phyloP scores from a whole-genome alignment of 2,113 vertebrate species.

The Ahaetulla prasina region DNA sequence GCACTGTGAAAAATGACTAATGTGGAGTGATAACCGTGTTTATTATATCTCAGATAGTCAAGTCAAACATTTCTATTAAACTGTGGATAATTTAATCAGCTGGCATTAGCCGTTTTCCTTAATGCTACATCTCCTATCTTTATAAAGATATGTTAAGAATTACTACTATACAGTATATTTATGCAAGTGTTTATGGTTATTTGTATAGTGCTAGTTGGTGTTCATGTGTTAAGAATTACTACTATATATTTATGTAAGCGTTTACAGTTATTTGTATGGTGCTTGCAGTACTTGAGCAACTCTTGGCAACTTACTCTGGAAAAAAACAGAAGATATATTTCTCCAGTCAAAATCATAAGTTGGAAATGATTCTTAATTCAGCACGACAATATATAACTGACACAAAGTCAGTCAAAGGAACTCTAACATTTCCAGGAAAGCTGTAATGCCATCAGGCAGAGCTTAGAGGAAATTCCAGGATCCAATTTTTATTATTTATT shows the following conservation, averaged over 20 bases:
- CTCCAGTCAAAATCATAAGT: neutral
- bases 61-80: neutral
- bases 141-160: neutral
- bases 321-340: neutral
- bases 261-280: neutral
- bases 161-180: neutral
- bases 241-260: neutral
- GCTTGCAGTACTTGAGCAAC: neutral
- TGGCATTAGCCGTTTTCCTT: neutral
- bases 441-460: neutral
- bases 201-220: neutral
- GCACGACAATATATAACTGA: neutral
- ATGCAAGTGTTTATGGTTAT: neutral
- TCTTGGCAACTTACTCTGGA: neutral
- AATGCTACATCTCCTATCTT: neutral
- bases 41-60: neutral
- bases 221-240: neutral
- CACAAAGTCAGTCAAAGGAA: neutral
- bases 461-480: neutral
- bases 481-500: no score
- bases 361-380: neutral
- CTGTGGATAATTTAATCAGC: neutral
- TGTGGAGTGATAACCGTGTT: neutral
- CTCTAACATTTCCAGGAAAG: neutral
- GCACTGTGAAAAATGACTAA: neutral